Percentiles rank a stretch among this genome's conserved stretches.
Evolutionary conservation across 2,888 invertebrate species (phyloP).

Genomic region (Cetonia aurata): DNA sequence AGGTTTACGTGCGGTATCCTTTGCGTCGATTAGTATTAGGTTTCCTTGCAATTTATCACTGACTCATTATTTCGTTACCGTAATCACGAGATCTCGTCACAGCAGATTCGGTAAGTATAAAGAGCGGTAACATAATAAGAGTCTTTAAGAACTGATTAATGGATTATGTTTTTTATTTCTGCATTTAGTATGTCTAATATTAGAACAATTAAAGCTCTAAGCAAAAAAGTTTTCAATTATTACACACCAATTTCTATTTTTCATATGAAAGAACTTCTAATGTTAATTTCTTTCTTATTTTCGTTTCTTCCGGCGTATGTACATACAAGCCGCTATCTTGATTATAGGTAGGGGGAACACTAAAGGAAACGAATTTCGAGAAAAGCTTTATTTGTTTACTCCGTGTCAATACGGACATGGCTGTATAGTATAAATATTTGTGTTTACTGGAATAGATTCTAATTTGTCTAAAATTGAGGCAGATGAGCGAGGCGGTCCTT

Average conservation of each 20-base stretch:
- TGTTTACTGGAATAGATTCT: constrained; percentile 43
- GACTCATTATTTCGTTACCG: constrained; percentile 56
- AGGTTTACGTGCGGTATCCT: constrained; percentile 54
- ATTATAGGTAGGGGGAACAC: neutral
- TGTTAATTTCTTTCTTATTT: too few relatives aligned
- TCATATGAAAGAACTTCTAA: too few relatives aligned
- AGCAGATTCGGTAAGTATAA: too few relatives aligned
- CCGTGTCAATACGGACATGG: constrained; percentile 21
- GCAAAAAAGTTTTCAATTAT: too few relatives aligned
- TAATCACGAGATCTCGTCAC: too few relatives aligned
- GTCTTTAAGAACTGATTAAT: too few relatives aligned
- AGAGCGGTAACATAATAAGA: too few relatives aligned
- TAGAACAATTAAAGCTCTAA: too few relatives aligned
- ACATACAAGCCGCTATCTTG: constrained; percentile 15
- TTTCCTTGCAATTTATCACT: constrained; percentile 59
- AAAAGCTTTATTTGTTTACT: constrained; percentile 28
- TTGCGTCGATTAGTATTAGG: constrained; percentile 56
- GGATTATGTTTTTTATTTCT: too few relatives aligned
- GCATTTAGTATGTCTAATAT: too few relatives aligned
- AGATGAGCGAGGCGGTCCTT: constrained; percentile 44
- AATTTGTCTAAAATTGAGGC: constrained; percentile 49
- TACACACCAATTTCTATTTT: too few relatives aligned
- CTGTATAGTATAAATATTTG: constrained; percentile 46
- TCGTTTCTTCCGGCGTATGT: constrained; percentile 19
- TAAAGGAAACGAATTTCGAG: constrained; percentile 7